A percentile compares a stretch with the other conserved stretches of the same genome.
These are phyloP conservation scores for Venustaconcha ellipsiformis DNA, from an alignment of 1,140 invertebrate genomes.

Conservation along the genomic window DNA sequence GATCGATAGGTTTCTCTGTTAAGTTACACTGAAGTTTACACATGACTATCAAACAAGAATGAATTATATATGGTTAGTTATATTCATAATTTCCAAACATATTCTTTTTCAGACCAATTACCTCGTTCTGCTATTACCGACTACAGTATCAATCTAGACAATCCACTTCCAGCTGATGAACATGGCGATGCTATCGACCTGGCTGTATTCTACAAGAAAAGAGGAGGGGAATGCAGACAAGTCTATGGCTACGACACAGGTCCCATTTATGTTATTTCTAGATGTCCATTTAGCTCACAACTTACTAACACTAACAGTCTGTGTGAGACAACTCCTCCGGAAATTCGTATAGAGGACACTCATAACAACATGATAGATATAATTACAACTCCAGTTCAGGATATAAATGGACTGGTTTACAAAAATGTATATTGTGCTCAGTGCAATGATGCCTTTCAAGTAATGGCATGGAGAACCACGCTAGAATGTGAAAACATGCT, in stretches of 20 bases:
- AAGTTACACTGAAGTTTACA: no score
- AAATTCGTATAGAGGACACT: background rate
- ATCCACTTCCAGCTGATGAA: background rate
- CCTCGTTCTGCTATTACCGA: no score
- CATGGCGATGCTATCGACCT: background rate
- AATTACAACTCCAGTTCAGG: slow-evolving; percentile 63
- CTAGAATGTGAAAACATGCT: slow-evolving; percentile 51
- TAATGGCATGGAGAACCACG: slow-evolving; percentile 59
- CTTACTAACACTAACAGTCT: slow-evolving; percentile 4
- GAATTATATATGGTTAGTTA: no score
- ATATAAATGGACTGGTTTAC: slow-evolving; percentile 70
- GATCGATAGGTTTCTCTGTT: no score
- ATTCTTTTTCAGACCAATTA: no score
- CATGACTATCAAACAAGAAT: no score
- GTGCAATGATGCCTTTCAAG: slow-evolving; percentile 70
- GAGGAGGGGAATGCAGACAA: slow-evolving; percentile 18
- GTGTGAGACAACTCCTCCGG: slow-evolving; percentile 3
- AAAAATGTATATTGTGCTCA: slow-evolving; percentile 74
- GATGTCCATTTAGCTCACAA: slow-evolving; percentile 1
- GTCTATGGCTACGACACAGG: slow-evolving; percentile 17
- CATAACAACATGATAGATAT: slow-evolving; percentile 34
- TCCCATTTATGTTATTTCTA: slow-evolving; percentile 28
- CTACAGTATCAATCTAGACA: no score
- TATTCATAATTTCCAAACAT: no score
- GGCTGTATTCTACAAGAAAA: slow-evolving; percentile 18